Evolutionary conservation across 1,140 invertebrate genomes (phyloP).

Genomic region (Drosophila suzukii): DNA sequence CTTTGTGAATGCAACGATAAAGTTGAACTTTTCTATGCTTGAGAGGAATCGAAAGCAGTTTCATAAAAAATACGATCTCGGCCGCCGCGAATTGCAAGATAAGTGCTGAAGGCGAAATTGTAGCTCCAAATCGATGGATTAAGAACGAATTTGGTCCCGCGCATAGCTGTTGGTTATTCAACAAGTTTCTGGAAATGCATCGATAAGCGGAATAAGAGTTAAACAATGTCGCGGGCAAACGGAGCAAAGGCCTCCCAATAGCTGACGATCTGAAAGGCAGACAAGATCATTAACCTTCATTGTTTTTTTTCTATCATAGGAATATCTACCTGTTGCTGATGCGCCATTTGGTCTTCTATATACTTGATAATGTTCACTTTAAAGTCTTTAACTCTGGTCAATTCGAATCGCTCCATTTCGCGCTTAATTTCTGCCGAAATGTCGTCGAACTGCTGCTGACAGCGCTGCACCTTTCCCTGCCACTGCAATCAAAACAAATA

Average conservation of each 20-base stretch:
- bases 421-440: constrained; percentile 98
- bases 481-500: constrained; percentile 86
- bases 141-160: constrained; percentile 71
- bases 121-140: constrained; percentile 43
- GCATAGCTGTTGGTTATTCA: constrained; percentile 32
- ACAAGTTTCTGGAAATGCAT: constrained; percentile 45
- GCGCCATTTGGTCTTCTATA: constrained; percentile 96
- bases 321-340: constrained; percentile 93
- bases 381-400: constrained; percentile 95
- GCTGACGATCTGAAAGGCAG: constrained; percentile 91
- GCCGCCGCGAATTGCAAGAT: constrained; percentile 34
- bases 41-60: constrained; percentile 62
- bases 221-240: constrained; percentile 93
- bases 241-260: constrained; percentile 98
- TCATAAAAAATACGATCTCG: constrained; percentile 34
- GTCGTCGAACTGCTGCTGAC: constrained; percentile 98
- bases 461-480: constrained; percentile 97
- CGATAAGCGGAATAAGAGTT: constrained; percentile 55
- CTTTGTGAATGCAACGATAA: constrained; percentile 54
- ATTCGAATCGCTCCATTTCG: constrained; percentile 97
- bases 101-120: constrained; percentile 51
- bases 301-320: neutral
- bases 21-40: constrained; percentile 70
- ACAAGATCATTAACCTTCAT: neutral
- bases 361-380: constrained; percentile 95